A percentile compares a stretch with the other conserved stretches of the same genome.
These are phyloP conservation scores for Alfaro cultratus DNA, from an alignment of 2,797 vertebrate genomes.

Conservation along the genomic window DNA sequence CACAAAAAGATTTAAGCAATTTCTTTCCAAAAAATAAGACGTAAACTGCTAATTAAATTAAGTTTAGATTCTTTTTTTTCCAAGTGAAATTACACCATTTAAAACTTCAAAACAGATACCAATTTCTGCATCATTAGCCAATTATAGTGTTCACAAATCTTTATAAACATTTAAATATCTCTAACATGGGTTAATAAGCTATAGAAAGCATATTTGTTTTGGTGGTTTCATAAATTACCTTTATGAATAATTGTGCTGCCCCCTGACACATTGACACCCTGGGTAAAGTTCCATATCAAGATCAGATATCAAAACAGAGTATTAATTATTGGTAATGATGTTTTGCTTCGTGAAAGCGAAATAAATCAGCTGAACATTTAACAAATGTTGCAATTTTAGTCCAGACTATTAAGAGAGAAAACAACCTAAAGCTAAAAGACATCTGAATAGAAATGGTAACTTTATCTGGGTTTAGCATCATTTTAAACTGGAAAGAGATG, in stretches of 20 bases:
- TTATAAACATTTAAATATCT: neutral
- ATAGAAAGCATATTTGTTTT: neutral
- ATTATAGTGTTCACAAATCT: neutral
- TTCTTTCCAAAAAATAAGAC: neutral
- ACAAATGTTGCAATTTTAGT: too few relatives aligned
- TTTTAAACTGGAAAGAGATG: conserved; percentile 45
- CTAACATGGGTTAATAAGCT: neutral
- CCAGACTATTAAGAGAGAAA: neutral
- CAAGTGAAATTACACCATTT: neutral
- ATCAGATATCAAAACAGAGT: neutral
- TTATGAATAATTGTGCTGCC: neutral
- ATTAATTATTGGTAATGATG: neutral
- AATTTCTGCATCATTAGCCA: neutral
- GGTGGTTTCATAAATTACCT: neutral
- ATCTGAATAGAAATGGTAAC: conserved; percentile 26
- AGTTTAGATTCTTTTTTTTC: too few relatives aligned
- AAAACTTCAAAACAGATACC: neutral
- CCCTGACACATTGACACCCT: neutral
- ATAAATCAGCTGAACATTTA: too few relatives aligned
- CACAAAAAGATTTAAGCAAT: neutral
- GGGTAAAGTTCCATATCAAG: neutral
- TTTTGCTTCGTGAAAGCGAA: neutral
- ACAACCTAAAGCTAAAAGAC: conserved; percentile 9
- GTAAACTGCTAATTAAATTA: neutral
- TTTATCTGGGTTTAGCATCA: conserved; percentile 31